Percentiles rank a stretch among this genome's conserved stretches.
Conservation (phyloP, 2,888 invertebrate genomes). For the Cylindroiulus punctatus region DNA sequence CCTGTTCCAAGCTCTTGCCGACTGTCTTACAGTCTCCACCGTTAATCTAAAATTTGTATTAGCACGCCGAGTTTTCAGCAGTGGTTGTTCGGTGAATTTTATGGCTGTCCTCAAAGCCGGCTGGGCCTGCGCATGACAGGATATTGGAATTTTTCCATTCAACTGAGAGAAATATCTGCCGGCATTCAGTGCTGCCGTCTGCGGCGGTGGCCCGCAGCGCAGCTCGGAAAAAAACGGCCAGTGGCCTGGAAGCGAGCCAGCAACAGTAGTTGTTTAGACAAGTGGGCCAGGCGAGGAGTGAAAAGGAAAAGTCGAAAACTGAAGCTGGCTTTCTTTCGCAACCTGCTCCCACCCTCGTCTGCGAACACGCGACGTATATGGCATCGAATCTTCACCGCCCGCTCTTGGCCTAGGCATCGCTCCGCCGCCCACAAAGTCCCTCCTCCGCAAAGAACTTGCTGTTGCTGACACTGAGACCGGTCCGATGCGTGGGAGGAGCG, state of each 20-base stretch:
- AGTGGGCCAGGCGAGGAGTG: slow-evolving; percentile 24
- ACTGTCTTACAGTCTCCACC: no score
- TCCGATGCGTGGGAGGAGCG: not conserved
- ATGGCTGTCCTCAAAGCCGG: no score
- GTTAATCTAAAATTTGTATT: no score
- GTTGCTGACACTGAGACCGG: not conserved
- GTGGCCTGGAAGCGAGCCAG: slow-evolving; percentile 3
- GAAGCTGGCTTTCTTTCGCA: not conserved
- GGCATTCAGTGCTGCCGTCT: not conserved
- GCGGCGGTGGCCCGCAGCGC: not conserved
- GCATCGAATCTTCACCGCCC: slow-evolving; percentile 12
- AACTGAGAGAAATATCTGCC: no score
- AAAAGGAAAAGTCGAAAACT: not conserved
- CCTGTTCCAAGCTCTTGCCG: no score
- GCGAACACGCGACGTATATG: slow-evolving; percentile 9
- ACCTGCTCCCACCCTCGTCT: not conserved
- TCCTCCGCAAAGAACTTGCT: not conserved
- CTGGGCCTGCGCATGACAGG: no score
- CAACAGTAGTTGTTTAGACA: slow-evolving; percentile 31
- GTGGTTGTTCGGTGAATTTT: no score
- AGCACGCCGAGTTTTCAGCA: no score
- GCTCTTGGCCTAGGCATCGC: slow-evolving; percentile 1
- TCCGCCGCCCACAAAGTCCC: not conserved
- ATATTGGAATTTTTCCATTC: no score
- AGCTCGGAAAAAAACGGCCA: no score